Conservation (phyloP, 1,140 invertebrate species). For the Aphidius gifuensis region DNA sequence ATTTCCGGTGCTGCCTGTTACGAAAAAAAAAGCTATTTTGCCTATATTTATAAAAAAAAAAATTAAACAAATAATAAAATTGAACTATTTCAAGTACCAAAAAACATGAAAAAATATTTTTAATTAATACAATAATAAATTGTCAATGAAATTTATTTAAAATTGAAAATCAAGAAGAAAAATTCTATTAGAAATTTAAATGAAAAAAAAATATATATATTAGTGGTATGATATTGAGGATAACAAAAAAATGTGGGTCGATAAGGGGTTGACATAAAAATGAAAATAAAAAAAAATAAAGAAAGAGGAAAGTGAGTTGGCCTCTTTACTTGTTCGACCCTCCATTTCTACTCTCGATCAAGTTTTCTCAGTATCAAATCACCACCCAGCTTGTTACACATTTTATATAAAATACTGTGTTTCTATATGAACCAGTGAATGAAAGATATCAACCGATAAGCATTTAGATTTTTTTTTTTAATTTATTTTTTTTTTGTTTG, state of each 20-base stretch:
- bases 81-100: too few relatives aligned
- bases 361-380: too few relatives aligned
- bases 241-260: not conserved
- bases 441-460: not conserved
- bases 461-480: not conserved
- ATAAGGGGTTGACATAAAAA: not conserved
- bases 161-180: too few relatives aligned
- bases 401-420: too few relatives aligned
- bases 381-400: too few relatives aligned
- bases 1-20: constrained; percentile 16
- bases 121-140: too few relatives aligned
- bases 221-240: constrained; percentile 3
- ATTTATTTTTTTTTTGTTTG: not conserved
- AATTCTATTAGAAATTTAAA: not conserved
- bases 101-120: too few relatives aligned
- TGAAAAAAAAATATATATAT: not conserved
- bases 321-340: not conserved
- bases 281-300: not conserved
- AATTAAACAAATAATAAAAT: too few relatives aligned
- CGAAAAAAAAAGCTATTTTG: constrained; percentile 5
- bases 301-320: not conserved
- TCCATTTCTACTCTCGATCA: not conserved
- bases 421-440: not conserved
- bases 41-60: too few relatives aligned
- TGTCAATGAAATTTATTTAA: too few relatives aligned